Evolutionary conservation across 2,797 vertebrate species (phyloP).

Genomic region (Cossypha caffra): DNA sequence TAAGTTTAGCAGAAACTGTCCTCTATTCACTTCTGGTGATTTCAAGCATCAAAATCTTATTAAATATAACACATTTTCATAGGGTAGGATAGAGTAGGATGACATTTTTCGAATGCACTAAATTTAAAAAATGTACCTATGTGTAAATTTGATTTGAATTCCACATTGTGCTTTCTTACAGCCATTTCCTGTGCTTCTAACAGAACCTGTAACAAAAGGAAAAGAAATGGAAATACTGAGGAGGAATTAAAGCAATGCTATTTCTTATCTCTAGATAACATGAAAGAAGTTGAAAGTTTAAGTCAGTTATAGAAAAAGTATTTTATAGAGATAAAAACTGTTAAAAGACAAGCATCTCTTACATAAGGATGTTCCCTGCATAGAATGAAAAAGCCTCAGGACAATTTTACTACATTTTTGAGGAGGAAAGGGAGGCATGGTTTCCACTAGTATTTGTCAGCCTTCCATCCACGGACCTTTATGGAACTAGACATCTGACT

Average conservation of each 20-base stretch:
- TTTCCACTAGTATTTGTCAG: neutral
- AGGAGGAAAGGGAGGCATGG: neutral
- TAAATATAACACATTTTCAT: neutral
- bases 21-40: neutral
- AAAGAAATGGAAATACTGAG: slow-evolving; percentile 12
- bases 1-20: neutral
- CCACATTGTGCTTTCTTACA: slow-evolving; percentile 91
- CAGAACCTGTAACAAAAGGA: slow-evolving; percentile 82
- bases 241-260: neutral
- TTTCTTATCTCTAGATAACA: slow-evolving; percentile 24
- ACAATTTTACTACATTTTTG: neutral
- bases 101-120: neutral
- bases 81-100: neutral
- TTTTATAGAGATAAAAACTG: neutral
- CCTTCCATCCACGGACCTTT: neutral
- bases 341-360: neutral
- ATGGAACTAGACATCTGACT: neutral
- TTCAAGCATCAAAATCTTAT: neutral
- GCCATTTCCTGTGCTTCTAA: slow-evolving; percentile 98
- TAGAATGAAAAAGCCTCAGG: neutral
- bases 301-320: neutral
- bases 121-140: slow-evolving; percentile 79
- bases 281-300: neutral
- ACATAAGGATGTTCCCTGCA: neutral
- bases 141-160: slow-evolving; percentile 94